Base-by-base conservation (phyloP, 2,888 invertebrate species). In the Watsonalla cultraria region DNA sequence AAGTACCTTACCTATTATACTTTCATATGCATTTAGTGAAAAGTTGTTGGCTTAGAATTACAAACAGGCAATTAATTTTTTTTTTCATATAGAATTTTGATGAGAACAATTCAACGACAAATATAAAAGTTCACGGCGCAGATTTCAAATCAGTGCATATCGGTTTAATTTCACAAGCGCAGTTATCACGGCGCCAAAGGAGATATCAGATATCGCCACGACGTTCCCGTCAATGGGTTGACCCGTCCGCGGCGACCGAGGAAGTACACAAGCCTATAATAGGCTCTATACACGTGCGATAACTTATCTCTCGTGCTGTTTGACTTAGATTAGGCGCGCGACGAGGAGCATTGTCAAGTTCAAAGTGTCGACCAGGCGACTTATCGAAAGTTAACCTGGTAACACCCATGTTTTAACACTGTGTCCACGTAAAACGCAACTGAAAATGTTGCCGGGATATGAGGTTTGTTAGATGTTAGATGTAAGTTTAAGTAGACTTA, bases 341-440 rank as follows among this genome's bases (percentile, higher is more conserved):
- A 65, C 64, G 65, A 74, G 74, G 70, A 68, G 76, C 82, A 86
- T 77, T 83, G 86, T 85, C 90, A 89, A 89, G 89, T 90, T 89
- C 86, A 89, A 82, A 82, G 78, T 84, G 84, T 86, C 84, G 64
- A 58, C 62, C 55, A 61, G 62, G 61, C 64, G 56, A 55, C 58
- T 64, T 69, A 62, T 65, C 64, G 68, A 74, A 75, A 76, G 75
- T 74, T 62, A 63, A 60, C 52, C 51, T 52, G 37, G 54, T 51
- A 57, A 51, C 51, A 55, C 34, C 37, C 37, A 15, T 15, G 47
- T 62, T 59, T 61, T 61, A 60, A 54, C 60, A 57, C 56, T 52
- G 56, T 54, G 54, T 45, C 45, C 48, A 52, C 52, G 8, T 11
- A 39, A 47, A 48, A 52, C 51, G 8, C 13, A 39, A 47, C 46